Evolutionary conservation across 2,888 invertebrate species (phyloP).

Genomic region (Hyalella azteca): DNA sequence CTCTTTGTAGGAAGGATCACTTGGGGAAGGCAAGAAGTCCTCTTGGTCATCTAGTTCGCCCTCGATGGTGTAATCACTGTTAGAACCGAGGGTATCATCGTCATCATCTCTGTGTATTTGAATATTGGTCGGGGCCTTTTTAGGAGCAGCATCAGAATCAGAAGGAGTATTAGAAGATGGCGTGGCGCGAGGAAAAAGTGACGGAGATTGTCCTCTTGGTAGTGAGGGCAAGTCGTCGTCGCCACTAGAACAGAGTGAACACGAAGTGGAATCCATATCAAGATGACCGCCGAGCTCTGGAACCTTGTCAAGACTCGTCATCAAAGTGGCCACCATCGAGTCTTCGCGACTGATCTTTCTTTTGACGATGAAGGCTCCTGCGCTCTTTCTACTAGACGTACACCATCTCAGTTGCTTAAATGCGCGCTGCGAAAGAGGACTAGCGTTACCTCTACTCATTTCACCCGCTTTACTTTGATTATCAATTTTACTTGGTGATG

Average conservation of each 20-base stretch:
- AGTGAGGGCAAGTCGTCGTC: slow-evolving; percentile 45
- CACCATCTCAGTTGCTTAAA: slow-evolving; percentile 40
- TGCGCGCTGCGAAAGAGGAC: slow-evolving; percentile 35
- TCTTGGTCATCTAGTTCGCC: slow-evolving; percentile 40
- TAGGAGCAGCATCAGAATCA: not conserved
- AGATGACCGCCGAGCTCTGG: slow-evolving; percentile 53
- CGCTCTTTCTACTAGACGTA: slow-evolving; percentile 31
- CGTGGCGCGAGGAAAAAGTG: slow-evolving; percentile 11
- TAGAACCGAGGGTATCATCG: slow-evolving; percentile 55
- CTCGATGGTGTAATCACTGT: slow-evolving; percentile 53
- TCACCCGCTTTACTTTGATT: slow-evolving; percentile 25
- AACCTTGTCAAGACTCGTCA: slow-evolving; percentile 57
- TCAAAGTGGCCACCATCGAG: slow-evolving; percentile 50
- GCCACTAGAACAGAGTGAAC: slow-evolving; percentile 56
- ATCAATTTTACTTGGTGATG: slow-evolving; percentile 19
- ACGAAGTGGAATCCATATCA: slow-evolving; percentile 58
- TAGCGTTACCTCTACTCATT: not conserved
- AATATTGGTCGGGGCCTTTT: not conserved
- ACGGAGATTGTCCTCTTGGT: slow-evolving; percentile 13
- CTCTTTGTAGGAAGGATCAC: slow-evolving; percentile 1
- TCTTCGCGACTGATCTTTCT: slow-evolving; percentile 55
- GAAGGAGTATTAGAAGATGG: not conserved
- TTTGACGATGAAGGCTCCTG: not conserved
- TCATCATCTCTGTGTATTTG: slow-evolving; percentile 44
- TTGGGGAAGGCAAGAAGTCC: slow-evolving; percentile 30